A percentile compares a stretch with the other conserved stretches of the same genome.
Evolutionary conservation across 2,888 invertebrate genomes (phyloP).

Genomic region (Lepas anatifera): DNA sequence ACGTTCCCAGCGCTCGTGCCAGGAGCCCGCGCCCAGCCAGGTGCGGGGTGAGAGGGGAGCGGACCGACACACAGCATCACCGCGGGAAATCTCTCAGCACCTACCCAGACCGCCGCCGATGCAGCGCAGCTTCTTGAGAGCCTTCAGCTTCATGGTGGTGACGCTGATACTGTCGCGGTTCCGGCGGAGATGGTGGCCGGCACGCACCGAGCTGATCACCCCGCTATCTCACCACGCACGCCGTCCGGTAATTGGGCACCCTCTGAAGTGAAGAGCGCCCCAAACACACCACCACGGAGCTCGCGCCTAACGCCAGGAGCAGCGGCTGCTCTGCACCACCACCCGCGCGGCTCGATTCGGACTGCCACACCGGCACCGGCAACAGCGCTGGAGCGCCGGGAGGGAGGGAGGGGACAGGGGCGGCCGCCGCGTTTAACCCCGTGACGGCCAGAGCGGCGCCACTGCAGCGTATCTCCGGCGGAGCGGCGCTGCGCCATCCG

Average conservation of each 20-base stretch:
- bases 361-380: background rate
- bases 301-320: too few relatives aligned
- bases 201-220: background rate
- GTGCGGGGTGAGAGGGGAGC: too few relatives aligned
- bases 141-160: slow-evolving; percentile 4
- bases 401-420: background rate
- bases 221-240: background rate
- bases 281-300: too few relatives aligned
- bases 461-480: background rate
- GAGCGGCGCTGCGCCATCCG: too few relatives aligned
- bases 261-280: background rate
- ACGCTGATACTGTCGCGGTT: too few relatives aligned
- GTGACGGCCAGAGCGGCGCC: background rate
- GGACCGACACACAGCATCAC: too few relatives aligned
- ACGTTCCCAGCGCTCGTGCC: background rate
- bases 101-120: background rate
- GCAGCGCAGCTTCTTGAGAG: background rate
- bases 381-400: background rate
- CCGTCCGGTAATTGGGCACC: background rate
- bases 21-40: too few relatives aligned
- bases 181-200: background rate
- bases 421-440: slow-evolving; percentile 10
- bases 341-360: background rate
- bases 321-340: too few relatives aligned
- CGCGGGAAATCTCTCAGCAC: too few relatives aligned